These are phyloP conservation scores for Alosa alosa DNA, from an alignment of 2,113 vertebrate species.

Conservation along the genomic window DNA sequence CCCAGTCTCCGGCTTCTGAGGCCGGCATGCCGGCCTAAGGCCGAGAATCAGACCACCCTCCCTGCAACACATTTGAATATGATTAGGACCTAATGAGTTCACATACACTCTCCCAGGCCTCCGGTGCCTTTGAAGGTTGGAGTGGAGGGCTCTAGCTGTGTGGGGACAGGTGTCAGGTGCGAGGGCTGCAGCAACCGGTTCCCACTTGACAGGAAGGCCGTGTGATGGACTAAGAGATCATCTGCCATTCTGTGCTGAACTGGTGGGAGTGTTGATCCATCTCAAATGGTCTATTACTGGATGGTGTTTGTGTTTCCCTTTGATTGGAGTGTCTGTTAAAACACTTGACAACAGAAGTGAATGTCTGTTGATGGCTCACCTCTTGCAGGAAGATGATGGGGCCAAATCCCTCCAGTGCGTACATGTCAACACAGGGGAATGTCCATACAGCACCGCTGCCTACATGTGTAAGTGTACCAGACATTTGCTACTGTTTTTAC, in stretches of 20 bases:
- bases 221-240: not conserved
- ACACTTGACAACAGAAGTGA: constrained; percentile 24
- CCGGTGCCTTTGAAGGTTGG: not conserved
- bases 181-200: not conserved
- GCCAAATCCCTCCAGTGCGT: constrained; percentile 54
- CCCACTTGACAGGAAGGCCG: not conserved
- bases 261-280: not conserved
- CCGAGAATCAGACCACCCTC: constrained; percentile 26
- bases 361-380: constrained; percentile 46
- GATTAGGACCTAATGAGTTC: constrained; percentile 55
- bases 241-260: not conserved
- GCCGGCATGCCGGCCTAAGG: constrained; percentile 38
- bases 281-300: not conserved
- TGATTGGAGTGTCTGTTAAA: constrained; percentile 1
- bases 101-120: constrained; percentile 9
- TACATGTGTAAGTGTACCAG: no score
- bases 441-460: constrained; percentile 28
- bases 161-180: not conserved
- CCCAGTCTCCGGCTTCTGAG: constrained; percentile 17
- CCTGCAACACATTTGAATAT: constrained; percentile 49
- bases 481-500: no score
- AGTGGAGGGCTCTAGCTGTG: not conserved
- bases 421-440: constrained; percentile 62
- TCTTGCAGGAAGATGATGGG: constrained; percentile 24
- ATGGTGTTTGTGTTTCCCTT: not conserved